Evolutionary conservation across 2,797 vertebrate species (phyloP), one percentile per base, ranked within the genome.

Genomic region (Microctenopoma lineatum): DNA sequence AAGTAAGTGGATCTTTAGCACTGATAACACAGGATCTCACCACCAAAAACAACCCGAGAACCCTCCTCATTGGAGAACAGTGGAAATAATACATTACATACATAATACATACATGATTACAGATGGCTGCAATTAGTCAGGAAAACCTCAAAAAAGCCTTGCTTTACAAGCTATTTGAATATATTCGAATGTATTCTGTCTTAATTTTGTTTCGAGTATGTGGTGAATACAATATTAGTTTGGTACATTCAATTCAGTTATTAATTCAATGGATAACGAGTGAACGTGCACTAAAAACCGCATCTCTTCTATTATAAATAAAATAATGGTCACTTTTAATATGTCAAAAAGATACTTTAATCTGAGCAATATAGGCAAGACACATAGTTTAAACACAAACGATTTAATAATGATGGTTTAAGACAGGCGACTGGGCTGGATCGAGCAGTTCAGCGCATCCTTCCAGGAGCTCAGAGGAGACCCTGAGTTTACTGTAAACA

Each of bases 401-500:
- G 11, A 12, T 16, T 44, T 44, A 15, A 42, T 34, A 34, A 8
- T 8, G 39, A 15, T 42, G 15, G 12, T 42, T 42, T 1, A 58
- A 50, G 36, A 42, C 38, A 18, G 29, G 52, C 48, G 13, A 54
- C 4, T 39, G 41, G 71, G 73, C 48, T 73, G 68, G 59, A 80
- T 81, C 21, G 59, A 73, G 45, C 70, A 59, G 39, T 70, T 70
- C 74, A 58, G 29, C 78, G 16, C 59, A 58, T 81, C 36, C 65
- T 77, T 74, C 55, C 41, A 75, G 63, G 61, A 32, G 18, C 42
- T 56, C 32, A 55, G 66, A 71, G 50, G 70, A 81, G 68, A 73
- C 16, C 59, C 65, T 15, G 15, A 84, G 87, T 93, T 94, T 91
- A 94, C 91, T 68, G 91, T 94, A 92, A 94, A 93, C 92, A 89